Evolutionary conservation across 2,797 vertebrate species (phyloP), one percentile per base, ranked within the genome.

Genomic region (Enteromius unitaeniatus): DNA sequence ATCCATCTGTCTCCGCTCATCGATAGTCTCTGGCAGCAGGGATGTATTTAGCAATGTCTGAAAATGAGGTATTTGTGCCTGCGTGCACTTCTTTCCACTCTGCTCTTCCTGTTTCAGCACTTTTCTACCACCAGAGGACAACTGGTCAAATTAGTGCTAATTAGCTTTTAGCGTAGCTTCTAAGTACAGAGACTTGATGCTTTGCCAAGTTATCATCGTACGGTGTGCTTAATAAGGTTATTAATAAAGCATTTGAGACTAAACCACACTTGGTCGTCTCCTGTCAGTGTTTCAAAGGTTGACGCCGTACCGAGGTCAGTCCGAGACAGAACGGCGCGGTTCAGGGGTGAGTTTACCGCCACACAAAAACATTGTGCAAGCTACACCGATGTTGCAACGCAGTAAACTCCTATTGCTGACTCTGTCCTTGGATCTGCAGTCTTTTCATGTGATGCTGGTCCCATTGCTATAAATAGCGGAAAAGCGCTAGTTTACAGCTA

Each of bases 111-210:
- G 75, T 83, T 85, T 89, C 87, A 83, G 84, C 84, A 75, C 84
- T 86, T 84, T 88, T 68, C 49, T 69, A 81, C 80, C 86, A 51
- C 49, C 60, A 81, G 82, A 86, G 82, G 85, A 87, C 79, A 78
- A 89, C 86, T 86, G 85, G 83, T 90, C 85, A 87, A 88, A 89
- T 90, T 88, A 90, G 85, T 72, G 37, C 86, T 86, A 88, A 92
- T 91, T 90, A 90, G 85, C 73, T 64, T 86, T 85, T 78, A 79
- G 70, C 68, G 78, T 79, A 74, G 65, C 78, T 79, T 31, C 78
- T 85, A 42, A 86, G 77, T 67, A 72, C 65, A 62, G 70, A 70
- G 79, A 79, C 23, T 55, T 78, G 78, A 64, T 19, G 53, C 62
- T 76, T 83, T 83, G 60, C 47, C 72, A 76, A 68, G 47, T 55